Evolutionary conservation across 1,140 invertebrate genomes (phyloP).

Genomic region (Micrasema minimum): DNA sequence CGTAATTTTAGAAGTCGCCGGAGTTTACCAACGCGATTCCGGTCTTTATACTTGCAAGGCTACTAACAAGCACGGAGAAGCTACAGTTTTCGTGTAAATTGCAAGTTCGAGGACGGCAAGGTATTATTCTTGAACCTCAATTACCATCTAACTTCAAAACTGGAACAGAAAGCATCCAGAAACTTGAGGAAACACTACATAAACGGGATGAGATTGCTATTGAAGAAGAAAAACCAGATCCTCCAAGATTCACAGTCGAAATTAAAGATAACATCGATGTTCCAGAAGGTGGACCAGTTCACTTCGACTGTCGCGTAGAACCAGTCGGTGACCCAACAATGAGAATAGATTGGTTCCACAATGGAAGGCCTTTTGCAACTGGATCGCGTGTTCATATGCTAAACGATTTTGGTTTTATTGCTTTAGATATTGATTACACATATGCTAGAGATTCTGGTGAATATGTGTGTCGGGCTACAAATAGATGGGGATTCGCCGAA

Average conservation of each 20-base stretch:
- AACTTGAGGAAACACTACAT: slow-evolving; percentile 88
- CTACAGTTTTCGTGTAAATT: slow-evolving; percentile 86
- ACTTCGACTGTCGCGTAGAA: slow-evolving; percentile 92
- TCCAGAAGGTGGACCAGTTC: slow-evolving; percentile 86
- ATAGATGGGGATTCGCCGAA: slow-evolving; percentile 85
- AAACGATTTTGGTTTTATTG: slow-evolving; percentile 94
- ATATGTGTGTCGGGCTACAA: slow-evolving; percentile 86
- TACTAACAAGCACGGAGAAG: slow-evolving; percentile 90
- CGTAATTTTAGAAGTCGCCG: slow-evolving; percentile 90
- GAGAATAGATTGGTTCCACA: slow-evolving; percentile 94
- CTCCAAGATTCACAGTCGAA: slow-evolving; percentile 86
- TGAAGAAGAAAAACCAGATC: slow-evolving; percentile 87
- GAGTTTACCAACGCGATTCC: slow-evolving; percentile 87
- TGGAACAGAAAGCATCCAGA: slow-evolving; percentile 89
- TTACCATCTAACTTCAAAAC: slow-evolving; percentile 85
- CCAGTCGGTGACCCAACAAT: slow-evolving; percentile 87
- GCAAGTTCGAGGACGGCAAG: slow-evolving; percentile 85
- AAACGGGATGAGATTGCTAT: slow-evolving; percentile 84
- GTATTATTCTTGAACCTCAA: slow-evolving; percentile 91
- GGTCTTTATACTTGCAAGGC: slow-evolving; percentile 93
- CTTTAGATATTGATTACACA: slow-evolving; percentile 87
- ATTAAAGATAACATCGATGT: slow-evolving; percentile 86
- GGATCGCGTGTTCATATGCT: slow-evolving; percentile 90
- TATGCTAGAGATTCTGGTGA: slow-evolving; percentile 87
- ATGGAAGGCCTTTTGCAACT: slow-evolving; percentile 88